Base-by-base conservation (phyloP, 2,113 vertebrate species). In the Calyptomena viridis region DNA sequence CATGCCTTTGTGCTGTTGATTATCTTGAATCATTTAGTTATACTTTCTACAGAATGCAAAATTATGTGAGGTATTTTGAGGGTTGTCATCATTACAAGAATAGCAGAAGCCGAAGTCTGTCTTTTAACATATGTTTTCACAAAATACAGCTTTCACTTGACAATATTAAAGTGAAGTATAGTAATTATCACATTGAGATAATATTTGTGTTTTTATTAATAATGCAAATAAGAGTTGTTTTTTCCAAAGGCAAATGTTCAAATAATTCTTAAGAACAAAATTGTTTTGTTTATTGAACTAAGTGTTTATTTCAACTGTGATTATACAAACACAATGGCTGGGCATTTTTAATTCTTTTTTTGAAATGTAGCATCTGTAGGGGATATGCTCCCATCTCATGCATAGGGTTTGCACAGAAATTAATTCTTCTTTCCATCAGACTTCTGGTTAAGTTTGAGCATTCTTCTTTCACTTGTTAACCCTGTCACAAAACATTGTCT, bases 181-280 rank as follows among this genome's bases (percentile, higher is more conserved):
- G 72, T 71, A 93, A 97, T 97, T 94, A 95, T 80, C 75, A 74
- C 75, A 85, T 91, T 87, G 49, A 64, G 44, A 87, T 89, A 89
- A 75, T 95, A 7, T 91, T 91, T 20, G 33, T 94, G 59, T 96
- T 93, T 86, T 95, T 40, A 62, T 89, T 94, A 96, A 94, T 96
- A 93, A 95, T 90, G 72, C 67, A 94, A 85, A 94, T 91, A 95
- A 95, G 66, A 31, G 24, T 77, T 19, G 31, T 44, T 87, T 92
- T 67, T 75, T 12, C 39, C 15, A 21, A 23, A 71, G 37, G 37
- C 79, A 87, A 87, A 53, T 73, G 8, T 79, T 82, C 31, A 76
- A 40, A 55, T 92, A 62, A 73, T 68, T 84, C n/a, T 83, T 89
- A 30, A 62, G 39, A 94, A 87, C 16, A 79, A 79, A 87, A 33